Evolutionary conservation across 2,888 invertebrate species (phyloP).

Genomic region (Polia nebulosa): DNA sequence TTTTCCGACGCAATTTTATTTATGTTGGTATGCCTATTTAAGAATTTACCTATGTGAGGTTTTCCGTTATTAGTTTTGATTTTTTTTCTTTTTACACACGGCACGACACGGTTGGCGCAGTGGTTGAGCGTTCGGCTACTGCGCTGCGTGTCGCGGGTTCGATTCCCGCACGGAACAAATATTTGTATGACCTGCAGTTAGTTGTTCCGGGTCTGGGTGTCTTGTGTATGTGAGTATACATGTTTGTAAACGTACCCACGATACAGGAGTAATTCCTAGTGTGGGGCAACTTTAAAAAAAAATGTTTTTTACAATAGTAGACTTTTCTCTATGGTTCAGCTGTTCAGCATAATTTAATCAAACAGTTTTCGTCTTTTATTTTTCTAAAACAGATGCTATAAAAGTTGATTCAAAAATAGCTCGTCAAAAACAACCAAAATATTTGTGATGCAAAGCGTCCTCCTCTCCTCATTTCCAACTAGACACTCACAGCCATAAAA

Average conservation of each 20-base stretch:
- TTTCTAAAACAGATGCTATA: neutral
- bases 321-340: neutral
- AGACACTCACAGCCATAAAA: slow-evolving; percentile 51
- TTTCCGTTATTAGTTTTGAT: neutral
- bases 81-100: too few relatives aligned
- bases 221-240: too few relatives aligned
- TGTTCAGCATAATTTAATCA: neutral
- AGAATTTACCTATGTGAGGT: neutral
- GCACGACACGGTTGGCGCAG: too few relatives aligned
- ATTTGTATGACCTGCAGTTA: too few relatives aligned
- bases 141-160: too few relatives aligned
- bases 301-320: too few relatives aligned
- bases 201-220: too few relatives aligned
- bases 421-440: slow-evolving; percentile 30
- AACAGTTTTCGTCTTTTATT: neutral
- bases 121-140: too few relatives aligned
- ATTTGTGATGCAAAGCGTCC: slow-evolving; percentile 18
- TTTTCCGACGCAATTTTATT: slow-evolving; percentile 1
- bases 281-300: too few relatives aligned
- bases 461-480: slow-evolving; percentile 26
- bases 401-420: neutral
- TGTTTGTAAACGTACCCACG: too few relatives aligned
- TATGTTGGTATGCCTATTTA: slow-evolving; percentile 6
- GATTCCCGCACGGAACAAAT: too few relatives aligned
- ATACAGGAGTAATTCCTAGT: too few relatives aligned